Evolutionary conservation across 64 coral and sea anemone species (phyloP).

Genomic region (Acropora yongei): DNA sequence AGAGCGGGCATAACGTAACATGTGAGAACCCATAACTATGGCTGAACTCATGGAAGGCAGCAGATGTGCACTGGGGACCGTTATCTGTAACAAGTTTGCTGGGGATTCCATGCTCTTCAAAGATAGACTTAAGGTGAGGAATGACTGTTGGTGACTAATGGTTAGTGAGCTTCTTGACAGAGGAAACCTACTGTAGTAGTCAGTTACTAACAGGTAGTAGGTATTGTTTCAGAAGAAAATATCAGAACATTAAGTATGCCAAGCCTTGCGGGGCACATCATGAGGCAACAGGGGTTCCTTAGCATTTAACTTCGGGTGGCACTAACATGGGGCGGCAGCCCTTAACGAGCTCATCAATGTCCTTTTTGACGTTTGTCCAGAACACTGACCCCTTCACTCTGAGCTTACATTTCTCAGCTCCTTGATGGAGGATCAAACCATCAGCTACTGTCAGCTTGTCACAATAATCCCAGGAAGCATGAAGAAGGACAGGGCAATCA

Average conservation of each 20-base stretch:
- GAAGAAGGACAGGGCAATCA: constrained; percentile 26
- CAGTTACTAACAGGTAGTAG: constrained; percentile 29
- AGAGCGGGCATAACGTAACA: neutral
- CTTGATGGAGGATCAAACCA: constrained; percentile 29
- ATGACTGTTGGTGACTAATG: neutral
- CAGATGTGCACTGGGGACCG: neutral
- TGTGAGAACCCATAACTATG: no score
- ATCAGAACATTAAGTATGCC: constrained; percentile 63
- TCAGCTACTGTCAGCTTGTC: constrained; percentile 20
- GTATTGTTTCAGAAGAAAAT: constrained; percentile 51
- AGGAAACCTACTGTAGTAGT: constrained; percentile 68
- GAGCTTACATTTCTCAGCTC: no score
- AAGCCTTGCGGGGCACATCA: neutral
- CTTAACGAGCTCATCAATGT: neutral
- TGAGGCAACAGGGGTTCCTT: no score
- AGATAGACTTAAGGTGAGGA: constrained; percentile 18
- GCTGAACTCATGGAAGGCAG: neutral
- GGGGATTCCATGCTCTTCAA: constrained; percentile 3
- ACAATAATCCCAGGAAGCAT: no score
- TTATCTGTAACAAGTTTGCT: neutral
- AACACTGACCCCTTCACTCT: no score
- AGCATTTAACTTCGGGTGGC: neutral
- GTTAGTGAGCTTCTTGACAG: constrained; percentile 13
- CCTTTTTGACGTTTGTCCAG: no score
- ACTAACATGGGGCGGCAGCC: neutral